Evolutionary conservation across 2,797 vertebrate species (phyloP).

Genomic region (Microhierax caerulescens): DNA sequence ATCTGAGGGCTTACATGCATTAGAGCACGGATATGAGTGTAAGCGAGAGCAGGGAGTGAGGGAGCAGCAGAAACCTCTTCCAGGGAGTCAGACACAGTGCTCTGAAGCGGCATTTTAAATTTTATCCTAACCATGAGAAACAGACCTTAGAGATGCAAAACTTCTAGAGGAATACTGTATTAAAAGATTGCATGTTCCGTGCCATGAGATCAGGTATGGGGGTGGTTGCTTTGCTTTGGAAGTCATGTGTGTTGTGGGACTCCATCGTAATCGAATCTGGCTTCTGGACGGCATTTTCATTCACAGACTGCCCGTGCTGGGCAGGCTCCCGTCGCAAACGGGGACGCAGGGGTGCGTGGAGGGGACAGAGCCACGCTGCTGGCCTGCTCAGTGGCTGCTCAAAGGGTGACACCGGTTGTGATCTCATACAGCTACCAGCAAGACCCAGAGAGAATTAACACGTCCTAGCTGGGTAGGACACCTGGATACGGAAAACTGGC

Average conservation of each 20-base stretch:
- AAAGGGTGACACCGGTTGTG: not conserved
- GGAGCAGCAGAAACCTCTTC: not conserved
- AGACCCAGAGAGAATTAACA: accelerated
- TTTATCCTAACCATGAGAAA: not conserved
- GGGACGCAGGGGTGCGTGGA: accelerated
- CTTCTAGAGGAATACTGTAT: not conserved
- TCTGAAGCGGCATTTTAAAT: not conserved
- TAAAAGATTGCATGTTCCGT: not conserved
- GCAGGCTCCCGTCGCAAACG: too few species aligned
- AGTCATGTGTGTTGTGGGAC: not conserved
- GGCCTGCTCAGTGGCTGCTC: accelerated
- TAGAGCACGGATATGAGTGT: accelerated
- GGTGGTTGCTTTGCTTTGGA: not conserved
- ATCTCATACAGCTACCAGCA: not conserved
- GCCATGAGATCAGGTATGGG: not conserved
- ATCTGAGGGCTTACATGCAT: not conserved
- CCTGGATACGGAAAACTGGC: not conserved
- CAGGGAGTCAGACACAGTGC: not conserved
- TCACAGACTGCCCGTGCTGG: not conserved
- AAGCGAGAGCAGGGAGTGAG: not conserved
- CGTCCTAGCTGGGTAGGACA: not conserved
- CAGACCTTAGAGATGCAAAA: not conserved
- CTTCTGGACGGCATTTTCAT: not conserved
- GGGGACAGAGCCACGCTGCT: not conserved
- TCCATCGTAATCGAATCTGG: not conserved